Base-by-base conservation (phyloP, 2,888 invertebrate genomes). In the Erpobdella octoculata region DNA sequence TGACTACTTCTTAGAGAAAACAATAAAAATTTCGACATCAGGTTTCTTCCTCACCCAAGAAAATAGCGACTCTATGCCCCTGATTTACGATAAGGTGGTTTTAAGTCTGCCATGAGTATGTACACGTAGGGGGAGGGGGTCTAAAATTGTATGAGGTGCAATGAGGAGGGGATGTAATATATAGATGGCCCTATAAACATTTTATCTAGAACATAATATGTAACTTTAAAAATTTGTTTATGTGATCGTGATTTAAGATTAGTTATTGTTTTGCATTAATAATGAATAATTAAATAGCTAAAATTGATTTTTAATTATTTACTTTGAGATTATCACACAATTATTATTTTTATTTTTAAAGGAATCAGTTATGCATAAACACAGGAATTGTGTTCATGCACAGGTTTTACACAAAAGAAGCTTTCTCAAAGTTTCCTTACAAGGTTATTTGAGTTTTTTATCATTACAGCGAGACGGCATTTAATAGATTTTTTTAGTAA, bases 311-410 rank as follows among this genome's bases (percentile, higher is more conserved):
- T 9, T 1, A 25, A 6, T 12, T 25, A 25, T 9, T 53, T 53
- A 53, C 28, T 53, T n/a, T n/a, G 18, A 18, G 53, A 25, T n/a
- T n/a, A n/a, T 53, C 6, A 5, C 21, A n/a, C 21, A 15, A 12
- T 21, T 53, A 53, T n/a, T 15, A 53, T n/a, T 6, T 53, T 12
- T 53, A 12, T n/a, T 53, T 3, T 80, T n/a, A n/a, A n/a, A 84
- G 88, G 85, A 91, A 93, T 65, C 96, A 96, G 85, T 86, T 96
- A 86, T 96, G 96, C 84, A 96, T 96, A 84, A 97, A 96, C 85
- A 96, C 96, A 74, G 97, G 96, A 38, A 96, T 96, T 80, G 96
- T 97, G 72, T 97, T 97, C 81, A 95, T 97, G 95, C 97, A 98
- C 85, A 88, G 97, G 72, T 98, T 97, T 86, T 98, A 95, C 85